Evolutionary conservation across 2,113 vertebrate genomes (phyloP), one percentile per base, ranked within the genome.

Genomic region (Esox niger): DNA sequence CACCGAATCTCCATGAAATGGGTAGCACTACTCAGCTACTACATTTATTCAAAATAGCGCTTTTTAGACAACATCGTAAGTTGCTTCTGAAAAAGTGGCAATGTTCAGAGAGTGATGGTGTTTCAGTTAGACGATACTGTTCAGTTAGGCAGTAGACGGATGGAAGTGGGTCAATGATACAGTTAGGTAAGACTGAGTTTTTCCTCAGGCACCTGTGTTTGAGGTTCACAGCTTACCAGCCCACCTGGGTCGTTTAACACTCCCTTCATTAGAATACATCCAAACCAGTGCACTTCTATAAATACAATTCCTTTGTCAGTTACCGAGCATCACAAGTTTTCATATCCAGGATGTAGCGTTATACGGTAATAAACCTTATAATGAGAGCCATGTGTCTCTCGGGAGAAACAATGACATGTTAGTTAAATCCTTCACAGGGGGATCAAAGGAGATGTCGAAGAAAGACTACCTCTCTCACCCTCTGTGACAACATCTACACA

Each of bases 381-480:
- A 15, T 49, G 30, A 77, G 60, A 55, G 20, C 23, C 13, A 2
- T 10, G 4, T 1, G 47, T 29, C 29, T 23, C 63, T n/a, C 17
- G 20, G 29, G 6, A 63, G 62, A n/a, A 25, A 26, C n/a, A 2
- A 20, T 54, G 30, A 33, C 32, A 57, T 71, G 68, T 61, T 77
- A 73, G 72, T 76, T 68, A 75, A 62, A 70, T 55, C 59, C 59
- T 32, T 30, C 47, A 33, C 6, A 15, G 62, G 2, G 63, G 52
- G 55, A 47, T 47, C 35, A 60, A 57, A 38, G 10, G 32, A 75
- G 10, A 68, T 67, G 83, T 81, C 82, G 77, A 80, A 79, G 82
- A 69, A 84, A 73, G 71, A 65, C 27, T 60, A 72, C 81, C 63
- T 80, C 46, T 55, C 46, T 20, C 20, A 21, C 26, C 55, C 47